A percentile compares a stretch with the other conserved stretches of the same genome.
These are phyloP conservation scores for Acleris emargana DNA, from an alignment of 2,888 invertebrate species.

Conservation along the genomic window DNA sequence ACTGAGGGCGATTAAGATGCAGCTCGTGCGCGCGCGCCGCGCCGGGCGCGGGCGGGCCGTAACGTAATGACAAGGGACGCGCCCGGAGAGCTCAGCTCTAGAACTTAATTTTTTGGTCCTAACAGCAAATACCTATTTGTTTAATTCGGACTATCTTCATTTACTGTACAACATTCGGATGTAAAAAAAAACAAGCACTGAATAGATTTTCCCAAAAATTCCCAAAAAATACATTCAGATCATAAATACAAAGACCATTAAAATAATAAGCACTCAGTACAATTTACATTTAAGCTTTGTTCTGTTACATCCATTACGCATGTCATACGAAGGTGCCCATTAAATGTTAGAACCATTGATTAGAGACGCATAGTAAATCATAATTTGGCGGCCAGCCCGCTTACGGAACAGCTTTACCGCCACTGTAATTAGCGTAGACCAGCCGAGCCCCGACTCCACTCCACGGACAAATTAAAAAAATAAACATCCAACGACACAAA, in stretches of 20 bases:
- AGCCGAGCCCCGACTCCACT: slow-evolving; percentile 40
- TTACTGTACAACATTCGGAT: too few relatives aligned
- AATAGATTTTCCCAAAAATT: slow-evolving; percentile 7
- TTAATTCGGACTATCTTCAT: neutral
- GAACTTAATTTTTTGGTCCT: slow-evolving; percentile 61
- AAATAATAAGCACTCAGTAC: slow-evolving; percentile 30
- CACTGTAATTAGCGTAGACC: slow-evolving; percentile 54
- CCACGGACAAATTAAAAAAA: slow-evolving; percentile 68
- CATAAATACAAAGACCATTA: slow-evolving; percentile 46
- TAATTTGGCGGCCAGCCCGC: slow-evolving; percentile 43
- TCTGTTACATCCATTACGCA: slow-evolving; percentile 16
- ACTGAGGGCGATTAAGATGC: slow-evolving; percentile 73
- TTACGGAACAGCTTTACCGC: slow-evolving; percentile 63
- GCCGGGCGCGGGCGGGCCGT: slow-evolving; percentile 64
- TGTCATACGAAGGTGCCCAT: slow-evolving; percentile 34
- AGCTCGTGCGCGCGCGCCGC: slow-evolving; percentile 71
- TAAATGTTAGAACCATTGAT: slow-evolving; percentile 46
- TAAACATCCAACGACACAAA: slow-evolving; percentile 71
- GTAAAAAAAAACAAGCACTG: neutral
- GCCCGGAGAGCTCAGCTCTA: slow-evolving; percentile 54
- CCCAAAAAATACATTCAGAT: slow-evolving; percentile 32
- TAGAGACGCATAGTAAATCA: slow-evolving; percentile 38
- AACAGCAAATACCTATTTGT: slow-evolving; percentile 38
- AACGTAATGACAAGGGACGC: slow-evolving; percentile 67
- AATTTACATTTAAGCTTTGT: slow-evolving; percentile 15